Percentiles rank a stretch among this genome's conserved stretches.
Evolutionary conservation across 2,113 vertebrate genomes (phyloP).

Genomic region (Salminus brasiliensis): DNA sequence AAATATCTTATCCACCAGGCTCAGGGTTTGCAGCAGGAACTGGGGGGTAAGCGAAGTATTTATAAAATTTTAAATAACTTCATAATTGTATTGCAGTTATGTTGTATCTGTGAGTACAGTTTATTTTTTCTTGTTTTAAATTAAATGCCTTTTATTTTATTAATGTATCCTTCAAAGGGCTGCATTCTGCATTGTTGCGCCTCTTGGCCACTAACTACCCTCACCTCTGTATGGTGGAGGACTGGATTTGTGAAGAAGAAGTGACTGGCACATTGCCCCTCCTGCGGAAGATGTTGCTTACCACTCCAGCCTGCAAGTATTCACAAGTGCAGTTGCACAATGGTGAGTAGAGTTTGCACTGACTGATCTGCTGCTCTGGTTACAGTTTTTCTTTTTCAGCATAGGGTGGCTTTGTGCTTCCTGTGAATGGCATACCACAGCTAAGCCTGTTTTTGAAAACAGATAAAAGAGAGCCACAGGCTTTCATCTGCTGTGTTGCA

Average conservation of each 20-base stretch:
- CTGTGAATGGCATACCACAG: not conserved
- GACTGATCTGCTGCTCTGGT: not conserved
- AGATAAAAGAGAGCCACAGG: not conserved
- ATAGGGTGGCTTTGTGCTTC: not conserved
- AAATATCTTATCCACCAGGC: conserved; percentile 97
- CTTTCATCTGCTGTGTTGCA: not conserved
- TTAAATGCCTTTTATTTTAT: not conserved
- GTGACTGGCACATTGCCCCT: conserved; percentile 93
- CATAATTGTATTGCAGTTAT: not conserved
- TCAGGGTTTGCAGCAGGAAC: conserved; percentile 93
- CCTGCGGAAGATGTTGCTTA: conserved; percentile 90
- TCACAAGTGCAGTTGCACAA: conserved; percentile 91
- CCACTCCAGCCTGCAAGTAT: conserved; percentile 86
- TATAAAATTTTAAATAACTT: not conserved
- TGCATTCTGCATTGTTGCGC: conserved; percentile 93
- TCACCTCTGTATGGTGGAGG: conserved; percentile 96
- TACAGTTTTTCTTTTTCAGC: not conserved
- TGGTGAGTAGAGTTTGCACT: conserved; percentile 72
- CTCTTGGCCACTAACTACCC: conserved; percentile 97
- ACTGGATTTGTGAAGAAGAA: conserved; percentile 97
- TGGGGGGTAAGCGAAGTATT: conserved; percentile 82
- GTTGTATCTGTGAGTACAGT: not conserved
- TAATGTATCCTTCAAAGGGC: conserved; percentile 70
- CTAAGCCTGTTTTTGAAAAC: not conserved
- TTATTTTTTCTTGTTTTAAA: not conserved